Evolutionary conservation across 2,797 vertebrate genomes (phyloP), one percentile per base, ranked within the genome.

Genomic region (Steatocranus sp.): DNA sequence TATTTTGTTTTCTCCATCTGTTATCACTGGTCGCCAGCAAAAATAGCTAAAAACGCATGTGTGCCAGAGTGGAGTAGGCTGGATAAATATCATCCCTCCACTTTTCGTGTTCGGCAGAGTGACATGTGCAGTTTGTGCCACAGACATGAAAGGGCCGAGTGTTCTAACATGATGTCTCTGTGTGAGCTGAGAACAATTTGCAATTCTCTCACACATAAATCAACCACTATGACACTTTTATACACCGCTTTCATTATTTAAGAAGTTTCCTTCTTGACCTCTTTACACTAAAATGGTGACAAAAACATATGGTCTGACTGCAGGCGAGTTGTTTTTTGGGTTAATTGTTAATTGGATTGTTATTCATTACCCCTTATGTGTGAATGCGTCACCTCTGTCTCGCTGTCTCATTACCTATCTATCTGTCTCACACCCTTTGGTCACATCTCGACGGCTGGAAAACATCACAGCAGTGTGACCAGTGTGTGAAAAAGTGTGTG

Each of bases 151-250:
- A 95, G 89, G 27, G 4, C 48, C 1, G 63, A 75, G 80, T 95
- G 94, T 96, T 96, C 94, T 80, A 86, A 90, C 87, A 54, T 89
- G 80, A 38, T 81, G 91, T 89, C 79, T 76, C 82, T 4, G 76
- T 86, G 25, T 91, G 90, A 94, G 91, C 93, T 91, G 90, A 93
- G 92, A 95, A 93, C 90, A 92, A 94, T 95, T 94, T 91, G 86
- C 87, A 75, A 79, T 92, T 4, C 53, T 12, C 25, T 78, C 78
- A 79, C 79, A 82, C 93, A 93, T 94, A 88, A 94, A 94, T 95
- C 93, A 93, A 75, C 77, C 51, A 20, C 11, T 81, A 84, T 91
- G 93, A 92, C 94, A 91, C 84, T 70, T 92, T 79, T 54, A 80
- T 43, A 75, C 78, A 82, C 53, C 3, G 4, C 34, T 34, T 18